Percentiles rank a stretch among this genome's conserved stretches.
Evolutionary conservation across 2,888 invertebrate species (phyloP).

Genomic region (Tetragonisca angustula): DNA sequence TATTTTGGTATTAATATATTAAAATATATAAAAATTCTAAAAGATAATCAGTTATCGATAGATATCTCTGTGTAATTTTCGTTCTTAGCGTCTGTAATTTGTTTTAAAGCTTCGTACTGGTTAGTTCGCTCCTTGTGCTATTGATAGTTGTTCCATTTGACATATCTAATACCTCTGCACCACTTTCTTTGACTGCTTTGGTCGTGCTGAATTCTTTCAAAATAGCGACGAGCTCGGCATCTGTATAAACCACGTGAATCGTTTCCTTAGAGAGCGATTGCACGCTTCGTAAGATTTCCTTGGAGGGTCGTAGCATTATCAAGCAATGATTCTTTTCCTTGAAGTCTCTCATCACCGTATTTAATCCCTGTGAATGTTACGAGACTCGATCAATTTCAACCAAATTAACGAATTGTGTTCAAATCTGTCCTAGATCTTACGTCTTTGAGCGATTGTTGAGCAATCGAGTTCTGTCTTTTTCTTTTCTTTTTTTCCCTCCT

Average conservation of each 20-base stretch:
- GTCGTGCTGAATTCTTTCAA: constrained; percentile 56
- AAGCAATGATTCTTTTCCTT: constrained; percentile 67
- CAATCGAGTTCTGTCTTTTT: not conserved
- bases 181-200: constrained; percentile 28
- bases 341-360: constrained; percentile 72
- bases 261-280: constrained; percentile 68
- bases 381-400: not conserved
- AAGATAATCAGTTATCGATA: not conserved
- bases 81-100: not conserved
- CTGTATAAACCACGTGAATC: constrained; percentile 71
- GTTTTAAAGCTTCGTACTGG: constrained; percentile 63
- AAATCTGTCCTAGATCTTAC: constrained; percentile 31
- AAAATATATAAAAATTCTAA: not conserved
- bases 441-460: not conserved
- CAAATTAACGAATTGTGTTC: not conserved
- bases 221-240: constrained; percentile 70
- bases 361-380: constrained; percentile 71
- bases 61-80: not conserved
- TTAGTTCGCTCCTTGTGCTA: constrained; percentile 26
- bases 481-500: not conserved
- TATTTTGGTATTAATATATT: too few relatives aligned
- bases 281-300: constrained; percentile 70
- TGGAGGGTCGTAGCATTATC: constrained; percentile 71
- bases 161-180: constrained; percentile 41
- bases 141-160: constrained; percentile 21